These are phyloP conservation scores for Crotalus helleri DNA, from an alignment of 2,113 vertebrate genomes.

Conservation along the genomic window DNA sequence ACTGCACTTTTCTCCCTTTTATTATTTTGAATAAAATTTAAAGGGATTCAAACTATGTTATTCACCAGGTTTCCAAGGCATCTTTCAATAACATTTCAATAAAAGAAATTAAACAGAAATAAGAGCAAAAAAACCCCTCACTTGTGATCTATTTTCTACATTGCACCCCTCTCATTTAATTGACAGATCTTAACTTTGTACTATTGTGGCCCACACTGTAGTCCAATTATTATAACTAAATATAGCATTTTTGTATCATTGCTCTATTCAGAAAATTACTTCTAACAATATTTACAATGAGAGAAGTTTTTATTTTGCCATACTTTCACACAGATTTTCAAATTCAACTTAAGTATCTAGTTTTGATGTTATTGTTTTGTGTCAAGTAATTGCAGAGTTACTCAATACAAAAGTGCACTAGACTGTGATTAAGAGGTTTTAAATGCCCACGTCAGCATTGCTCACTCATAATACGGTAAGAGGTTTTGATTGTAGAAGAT, in stretches of 20 bases:
- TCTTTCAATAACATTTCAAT: neutral
- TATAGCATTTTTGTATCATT: neutral
- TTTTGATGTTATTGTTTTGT: conserved; percentile 22
- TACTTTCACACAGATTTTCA: neutral
- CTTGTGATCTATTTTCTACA: neutral
- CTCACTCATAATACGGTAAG: conserved; percentile 10
- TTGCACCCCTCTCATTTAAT: neutral
- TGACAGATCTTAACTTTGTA: neutral
- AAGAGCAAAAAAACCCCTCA: neutral
- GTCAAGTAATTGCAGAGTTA: neutral
- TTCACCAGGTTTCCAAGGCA: neutral
- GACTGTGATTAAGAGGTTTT: conserved; percentile 7
- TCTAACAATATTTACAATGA: neutral
- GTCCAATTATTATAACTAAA: neutral
- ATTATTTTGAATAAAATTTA: neutral
- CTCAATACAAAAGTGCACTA: conserved; percentile 4
- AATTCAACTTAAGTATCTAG: neutral
- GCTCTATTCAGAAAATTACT: neutral
- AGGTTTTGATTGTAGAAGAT: conserved; percentile 26
- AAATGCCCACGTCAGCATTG: neutral
- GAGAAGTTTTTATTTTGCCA: neutral
- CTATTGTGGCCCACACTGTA: neutral
- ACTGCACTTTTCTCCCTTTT: neutral
- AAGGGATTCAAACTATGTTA: neutral
- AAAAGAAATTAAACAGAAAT: neutral